These are phyloP conservation scores for Syrista parreyssii DNA, from an alignment of 2,888 invertebrate species.

Conservation along the genomic window DNA sequence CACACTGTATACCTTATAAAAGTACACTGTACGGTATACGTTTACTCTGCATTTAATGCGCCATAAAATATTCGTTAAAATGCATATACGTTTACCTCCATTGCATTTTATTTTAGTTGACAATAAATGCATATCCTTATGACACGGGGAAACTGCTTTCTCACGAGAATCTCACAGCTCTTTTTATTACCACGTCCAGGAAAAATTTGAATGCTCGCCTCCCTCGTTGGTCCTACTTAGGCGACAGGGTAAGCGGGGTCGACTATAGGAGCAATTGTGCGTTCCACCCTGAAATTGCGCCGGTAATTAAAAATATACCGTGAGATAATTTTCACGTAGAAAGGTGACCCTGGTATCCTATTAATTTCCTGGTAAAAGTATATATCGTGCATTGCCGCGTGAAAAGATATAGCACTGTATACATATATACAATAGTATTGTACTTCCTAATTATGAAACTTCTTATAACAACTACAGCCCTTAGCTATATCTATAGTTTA, in stretches of 20 bases:
- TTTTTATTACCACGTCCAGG: neutral
- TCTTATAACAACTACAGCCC: too few relatives aligned
- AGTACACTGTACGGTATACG: neutral
- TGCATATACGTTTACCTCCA: neutral
- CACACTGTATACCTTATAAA: neutral
- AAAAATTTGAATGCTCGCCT: neutral
- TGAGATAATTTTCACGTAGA: neutral
- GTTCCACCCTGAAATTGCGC: neutral
- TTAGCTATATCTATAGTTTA: too few relatives aligned
- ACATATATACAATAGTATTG: too few relatives aligned
- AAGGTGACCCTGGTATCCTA: neutral
- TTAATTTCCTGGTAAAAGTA: neutral
- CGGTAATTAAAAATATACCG: neutral
- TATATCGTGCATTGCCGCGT: neutral
- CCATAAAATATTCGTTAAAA: neutral
- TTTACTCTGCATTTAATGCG: neutral
- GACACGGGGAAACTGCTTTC: neutral
- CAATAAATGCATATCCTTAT: neutral
- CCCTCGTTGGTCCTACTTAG: neutral
- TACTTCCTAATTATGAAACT: too few relatives aligned
- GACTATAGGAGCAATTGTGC: neutral
- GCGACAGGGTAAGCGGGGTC: neutral
- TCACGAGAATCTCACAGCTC: neutral
- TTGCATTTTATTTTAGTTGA: neutral
- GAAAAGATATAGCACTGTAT: too few relatives aligned